Evolutionary conservation across 1,140 invertebrate genomes (phyloP).

Genomic region (Pseudomyrmex pallidus): DNA sequence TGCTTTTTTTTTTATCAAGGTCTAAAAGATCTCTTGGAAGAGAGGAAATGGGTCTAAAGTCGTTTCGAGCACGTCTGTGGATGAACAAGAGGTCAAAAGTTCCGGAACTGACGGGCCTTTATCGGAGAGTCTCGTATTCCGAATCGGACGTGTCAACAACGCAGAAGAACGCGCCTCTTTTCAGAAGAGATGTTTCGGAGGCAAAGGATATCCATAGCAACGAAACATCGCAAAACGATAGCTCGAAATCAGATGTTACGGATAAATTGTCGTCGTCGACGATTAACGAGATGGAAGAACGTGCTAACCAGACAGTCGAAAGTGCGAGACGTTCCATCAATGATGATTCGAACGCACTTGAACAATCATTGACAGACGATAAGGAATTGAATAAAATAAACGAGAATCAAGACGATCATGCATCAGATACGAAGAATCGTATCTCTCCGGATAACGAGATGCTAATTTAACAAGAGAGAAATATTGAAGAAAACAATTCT

Average conservation of each 20-base stretch:
- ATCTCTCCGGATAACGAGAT: conserved; percentile 20
- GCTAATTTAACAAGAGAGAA: conserved; percentile 32
- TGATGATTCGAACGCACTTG: conserved; percentile 8
- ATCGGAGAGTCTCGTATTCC: conserved; percentile 12
- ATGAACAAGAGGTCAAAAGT: conserved; percentile 37
- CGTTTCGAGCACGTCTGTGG: conserved; percentile 81
- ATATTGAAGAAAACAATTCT: neutral
- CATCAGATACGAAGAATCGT: conserved; percentile 7
- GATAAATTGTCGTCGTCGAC: conserved; percentile 16
- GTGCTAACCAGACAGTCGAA: neutral
- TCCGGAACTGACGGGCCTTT: conserved; percentile 9
- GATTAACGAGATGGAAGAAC: conserved; percentile 14
- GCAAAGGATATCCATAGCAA: neutral
- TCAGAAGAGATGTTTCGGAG: neutral
- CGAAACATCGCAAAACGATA: neutral
- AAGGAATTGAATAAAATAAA: conserved; percentile 34
- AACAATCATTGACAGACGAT: neutral
- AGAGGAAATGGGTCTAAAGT: conserved; percentile 79
- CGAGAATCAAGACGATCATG: conserved; percentile 7
- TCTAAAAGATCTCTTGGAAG: conserved; percentile 22
- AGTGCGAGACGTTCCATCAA: neutral
- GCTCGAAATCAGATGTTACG: conserved; percentile 9
- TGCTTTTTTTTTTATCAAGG: conserved; percentile 26
- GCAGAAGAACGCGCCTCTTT: neutral
- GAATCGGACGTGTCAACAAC: neutral